Conservation (phyloP, 92 coral and sea anemone genomes). For the Phymanthus crucifer region DNA sequence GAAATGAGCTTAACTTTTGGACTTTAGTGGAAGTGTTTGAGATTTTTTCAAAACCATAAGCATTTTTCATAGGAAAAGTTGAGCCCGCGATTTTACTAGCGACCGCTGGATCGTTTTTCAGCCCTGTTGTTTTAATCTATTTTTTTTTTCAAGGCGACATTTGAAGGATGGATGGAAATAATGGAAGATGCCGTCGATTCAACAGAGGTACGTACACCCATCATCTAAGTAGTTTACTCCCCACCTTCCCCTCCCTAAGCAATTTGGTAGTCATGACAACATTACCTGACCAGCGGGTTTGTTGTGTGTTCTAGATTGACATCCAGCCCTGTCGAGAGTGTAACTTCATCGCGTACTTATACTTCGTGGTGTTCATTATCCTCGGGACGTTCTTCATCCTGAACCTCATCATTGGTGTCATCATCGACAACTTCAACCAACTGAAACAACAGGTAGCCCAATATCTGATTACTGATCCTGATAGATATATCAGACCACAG, state of each 20-base stretch:
- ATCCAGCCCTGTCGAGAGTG: constrained; percentile 79
- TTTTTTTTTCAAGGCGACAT: constrained; percentile 74
- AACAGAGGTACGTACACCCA: constrained; percentile 63
- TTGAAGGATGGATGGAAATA: constrained; percentile 98
- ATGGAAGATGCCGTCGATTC: constrained; percentile 98
- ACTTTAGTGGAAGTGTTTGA: too few relatives aligned
- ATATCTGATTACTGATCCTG: too few relatives aligned
- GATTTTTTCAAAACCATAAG: too few relatives aligned
- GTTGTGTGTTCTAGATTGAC: constrained; percentile 53
- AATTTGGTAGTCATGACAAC: neutral
- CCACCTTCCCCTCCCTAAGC: neutral
- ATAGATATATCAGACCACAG: too few relatives aligned
- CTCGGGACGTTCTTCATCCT: constrained; percentile 93
- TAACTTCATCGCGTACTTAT: constrained; percentile 82
- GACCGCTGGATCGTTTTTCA: too few relatives aligned
- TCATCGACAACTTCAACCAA: constrained; percentile 93
- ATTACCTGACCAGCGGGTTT: neutral
- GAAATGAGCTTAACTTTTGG: too few relatives aligned
- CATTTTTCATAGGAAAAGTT: too few relatives aligned
- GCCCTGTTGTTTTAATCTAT: too few relatives aligned
- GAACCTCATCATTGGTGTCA: constrained; percentile 93
- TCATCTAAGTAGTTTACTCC: neutral
- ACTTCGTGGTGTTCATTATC: constrained; percentile 86
- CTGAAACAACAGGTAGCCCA: constrained; percentile 82
- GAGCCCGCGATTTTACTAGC: too few relatives aligned